Conservation (phyloP, 2,888 invertebrate genomes). For the Lasioglossum oenotherae region DNA sequence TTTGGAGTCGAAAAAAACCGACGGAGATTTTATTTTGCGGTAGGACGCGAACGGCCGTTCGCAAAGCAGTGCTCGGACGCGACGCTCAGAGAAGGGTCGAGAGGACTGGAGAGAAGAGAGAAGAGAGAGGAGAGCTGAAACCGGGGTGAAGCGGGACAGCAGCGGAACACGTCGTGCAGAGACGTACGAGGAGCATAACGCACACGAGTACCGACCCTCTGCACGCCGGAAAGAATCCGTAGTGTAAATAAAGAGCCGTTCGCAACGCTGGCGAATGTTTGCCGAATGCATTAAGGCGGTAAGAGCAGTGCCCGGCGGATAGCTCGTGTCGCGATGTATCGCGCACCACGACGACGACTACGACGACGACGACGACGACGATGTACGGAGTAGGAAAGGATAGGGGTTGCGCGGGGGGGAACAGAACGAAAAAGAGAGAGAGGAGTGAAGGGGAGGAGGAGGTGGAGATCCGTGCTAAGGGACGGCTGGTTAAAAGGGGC, state of each 20-base stretch:
- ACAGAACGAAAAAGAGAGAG: slow-evolving; percentile 1
- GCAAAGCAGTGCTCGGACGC: background rate
- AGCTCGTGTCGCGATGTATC: slow-evolving; percentile 68
- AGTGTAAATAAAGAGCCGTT: slow-evolving; percentile 81
- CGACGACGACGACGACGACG: slow-evolving; percentile 2
- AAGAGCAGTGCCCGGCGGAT: slow-evolving; percentile 72
- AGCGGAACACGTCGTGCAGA: slow-evolving; percentile 5
- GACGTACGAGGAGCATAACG: slow-evolving; percentile 43
- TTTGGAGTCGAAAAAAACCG: background rate
- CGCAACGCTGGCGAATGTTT: slow-evolving; percentile 79
- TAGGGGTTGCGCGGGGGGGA: slow-evolving; percentile 42
- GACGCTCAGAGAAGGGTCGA: background rate
- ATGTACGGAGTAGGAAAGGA: slow-evolving; percentile 19
- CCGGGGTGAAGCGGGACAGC: background rate
- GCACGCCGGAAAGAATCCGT: slow-evolving; percentile 74
- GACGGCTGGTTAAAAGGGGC: slow-evolving; percentile 52
- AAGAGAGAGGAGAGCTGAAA: background rate
- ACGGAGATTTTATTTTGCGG: background rate
- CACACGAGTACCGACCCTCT: slow-evolving; percentile 34
- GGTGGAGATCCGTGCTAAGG: slow-evolving; percentile 25
- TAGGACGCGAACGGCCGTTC: slow-evolving; percentile 10
- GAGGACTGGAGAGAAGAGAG: background rate
- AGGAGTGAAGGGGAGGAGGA: slow-evolving; percentile 19
- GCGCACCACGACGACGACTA: slow-evolving; percentile 31
- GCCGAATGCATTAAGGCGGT: slow-evolving; percentile 81